phyloP scores from a whole-genome alignment of 2,797 vertebrate genomes.

The Acropternis orthonyx region DNA sequence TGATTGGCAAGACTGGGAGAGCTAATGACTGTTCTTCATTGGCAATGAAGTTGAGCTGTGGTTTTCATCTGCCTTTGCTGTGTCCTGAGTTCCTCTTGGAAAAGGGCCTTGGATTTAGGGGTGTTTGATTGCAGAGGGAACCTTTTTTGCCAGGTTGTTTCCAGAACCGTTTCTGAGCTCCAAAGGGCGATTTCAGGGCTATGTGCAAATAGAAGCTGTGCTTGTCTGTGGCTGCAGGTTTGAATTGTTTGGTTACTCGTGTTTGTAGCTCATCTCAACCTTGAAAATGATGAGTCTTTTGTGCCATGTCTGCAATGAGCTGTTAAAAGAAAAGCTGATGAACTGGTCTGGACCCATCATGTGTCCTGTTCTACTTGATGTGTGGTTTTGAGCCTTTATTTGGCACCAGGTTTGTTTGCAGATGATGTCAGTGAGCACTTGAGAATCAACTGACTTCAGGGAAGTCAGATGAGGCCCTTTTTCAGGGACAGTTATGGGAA shows the following conservation, averaged over 20 bases:
- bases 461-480: background rate
- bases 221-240: background rate
- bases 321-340: background rate
- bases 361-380: fast-evolving
- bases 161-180: background rate
- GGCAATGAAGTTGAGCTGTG: background rate
- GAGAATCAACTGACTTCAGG: background rate
- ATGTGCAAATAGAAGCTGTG: background rate
- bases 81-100: fast-evolving
- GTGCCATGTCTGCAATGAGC: background rate
- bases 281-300: background rate
- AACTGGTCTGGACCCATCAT: background rate
- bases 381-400: background rate
- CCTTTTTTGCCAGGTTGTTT: background rate
- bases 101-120: background rate
- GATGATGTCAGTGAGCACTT: slow-evolving; percentile 1
- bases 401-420: background rate
- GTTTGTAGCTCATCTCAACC: background rate
- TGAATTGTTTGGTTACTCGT: background rate
- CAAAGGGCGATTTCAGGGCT: background rate
- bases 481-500: background rate
- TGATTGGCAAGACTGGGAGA: background rate
- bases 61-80: background rate
- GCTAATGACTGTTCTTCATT: background rate
- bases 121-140: background rate